Evolutionary conservation across 1,140 invertebrate species (phyloP).

Genomic region (Gerris buenoi): DNA sequence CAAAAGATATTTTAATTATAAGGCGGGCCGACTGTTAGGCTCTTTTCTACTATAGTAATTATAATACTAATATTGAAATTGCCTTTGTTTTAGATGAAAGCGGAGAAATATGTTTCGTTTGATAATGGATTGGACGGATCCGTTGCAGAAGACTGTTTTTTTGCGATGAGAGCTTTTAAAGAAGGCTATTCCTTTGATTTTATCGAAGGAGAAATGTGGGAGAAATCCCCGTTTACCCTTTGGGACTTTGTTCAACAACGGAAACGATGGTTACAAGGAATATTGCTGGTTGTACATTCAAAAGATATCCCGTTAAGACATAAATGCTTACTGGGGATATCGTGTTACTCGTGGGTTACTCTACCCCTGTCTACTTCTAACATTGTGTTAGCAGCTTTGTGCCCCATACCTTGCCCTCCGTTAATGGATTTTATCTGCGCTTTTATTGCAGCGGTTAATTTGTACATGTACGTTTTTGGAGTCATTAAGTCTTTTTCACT

Average conservation of each 20-base stretch:
- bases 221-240: constrained; percentile 88
- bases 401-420: constrained; percentile 72
- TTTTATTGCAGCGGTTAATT: constrained; percentile 79
- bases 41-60: no score
- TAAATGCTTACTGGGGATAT: constrained; percentile 72
- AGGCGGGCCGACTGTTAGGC: no score
- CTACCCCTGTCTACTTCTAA: constrained; percentile 84
- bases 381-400: constrained; percentile 63
- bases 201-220: constrained; percentile 94
- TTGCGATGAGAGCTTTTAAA: constrained; percentile 81
- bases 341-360: constrained; percentile 90
- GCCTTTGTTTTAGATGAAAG: constrained; percentile 67
- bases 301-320: constrained; percentile 63
- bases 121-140: constrained; percentile 90
- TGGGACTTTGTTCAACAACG: constrained; percentile 91
- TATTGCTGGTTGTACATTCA: constrained; percentile 83
- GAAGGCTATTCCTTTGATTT: constrained; percentile 81
- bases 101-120: constrained; percentile 80
- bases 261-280: constrained; percentile 93
- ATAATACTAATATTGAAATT: no score
- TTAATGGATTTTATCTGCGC: constrained; percentile 70
- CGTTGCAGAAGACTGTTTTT: constrained; percentile 94
- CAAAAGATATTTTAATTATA: no score
- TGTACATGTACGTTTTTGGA: constrained; percentile 93
- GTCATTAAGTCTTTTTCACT: constrained; percentile 87